Conservation (phyloP, 1,140 invertebrate species). For the Papilio helenus region DNA sequence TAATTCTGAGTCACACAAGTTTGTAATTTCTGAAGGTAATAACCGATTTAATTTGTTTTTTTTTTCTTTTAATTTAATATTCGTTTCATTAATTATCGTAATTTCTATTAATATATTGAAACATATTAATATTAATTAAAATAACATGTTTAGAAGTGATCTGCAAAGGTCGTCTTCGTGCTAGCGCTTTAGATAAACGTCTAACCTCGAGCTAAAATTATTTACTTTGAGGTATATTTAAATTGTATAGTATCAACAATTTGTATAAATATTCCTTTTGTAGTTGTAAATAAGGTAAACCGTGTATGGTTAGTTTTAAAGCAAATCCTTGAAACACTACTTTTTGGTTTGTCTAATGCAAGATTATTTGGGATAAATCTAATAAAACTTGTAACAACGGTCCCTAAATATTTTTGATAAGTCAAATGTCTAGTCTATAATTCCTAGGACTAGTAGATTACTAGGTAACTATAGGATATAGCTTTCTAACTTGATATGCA, state of each 20-base stretch:
- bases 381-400: too few relatives aligned
- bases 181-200: constrained; percentile 12
- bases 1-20: background rate
- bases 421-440: background rate
- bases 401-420: background rate
- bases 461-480: background rate
- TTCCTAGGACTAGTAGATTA: background rate
- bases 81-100: background rate
- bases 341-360: background rate
- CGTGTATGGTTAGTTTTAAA: background rate
- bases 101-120: constrained; percentile 14
- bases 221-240: constrained; percentile 13
- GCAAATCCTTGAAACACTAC: background rate
- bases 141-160: constrained; percentile 18
- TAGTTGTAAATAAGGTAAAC: background rate
- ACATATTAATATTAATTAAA: constrained; percentile 32
- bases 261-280: background rate
- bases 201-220: constrained; percentile 16
- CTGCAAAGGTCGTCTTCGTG: constrained; percentile 29
- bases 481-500: background rate
- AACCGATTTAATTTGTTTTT: background rate
- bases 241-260: background rate
- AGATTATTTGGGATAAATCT: too few relatives aligned
- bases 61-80: background rate
- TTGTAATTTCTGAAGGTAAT: background rate